A percentile compares a stretch with the other conserved stretches of the same genome.
Evolutionary conservation across 2,888 invertebrate genomes (phyloP).

Genomic region (Eugnorisma glareosa): DNA sequence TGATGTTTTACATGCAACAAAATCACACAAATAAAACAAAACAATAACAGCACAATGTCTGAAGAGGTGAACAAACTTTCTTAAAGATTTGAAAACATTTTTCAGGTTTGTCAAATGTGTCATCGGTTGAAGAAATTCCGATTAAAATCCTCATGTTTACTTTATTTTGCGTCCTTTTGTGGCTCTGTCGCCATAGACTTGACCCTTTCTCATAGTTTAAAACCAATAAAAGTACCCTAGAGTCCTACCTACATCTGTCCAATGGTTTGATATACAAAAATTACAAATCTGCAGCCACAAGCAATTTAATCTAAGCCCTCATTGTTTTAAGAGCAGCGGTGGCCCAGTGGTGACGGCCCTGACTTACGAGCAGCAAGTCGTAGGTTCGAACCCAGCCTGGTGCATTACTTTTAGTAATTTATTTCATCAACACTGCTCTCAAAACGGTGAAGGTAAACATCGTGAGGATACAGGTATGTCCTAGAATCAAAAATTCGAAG

Average conservation of each 20-base stretch:
- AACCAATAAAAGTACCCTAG: not conserved
- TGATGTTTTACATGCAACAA: conserved; percentile 25
- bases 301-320: not conserved
- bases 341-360: too few species aligned
- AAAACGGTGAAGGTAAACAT: too few species aligned
- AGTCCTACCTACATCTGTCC: not conserved
- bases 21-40: conserved; percentile 25
- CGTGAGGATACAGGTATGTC: too few species aligned
- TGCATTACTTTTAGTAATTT: too few species aligned
- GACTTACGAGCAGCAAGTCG: too few species aligned
- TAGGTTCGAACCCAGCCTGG: too few species aligned
- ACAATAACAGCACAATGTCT: conserved; percentile 23
- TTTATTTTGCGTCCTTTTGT: not conserved
- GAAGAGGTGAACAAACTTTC: conserved; percentile 30
- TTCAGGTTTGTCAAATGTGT: not conserved
- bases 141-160: not conserved
- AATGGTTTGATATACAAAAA: not conserved
- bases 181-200: not conserved
- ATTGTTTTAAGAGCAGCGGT: too few species aligned
- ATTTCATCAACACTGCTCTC: too few species aligned
- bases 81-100: conserved; percentile 3
- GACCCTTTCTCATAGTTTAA: not conserved
- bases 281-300: not conserved
- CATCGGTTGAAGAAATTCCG: not conserved
- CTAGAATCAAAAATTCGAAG: too few species aligned